A percentile compares a stretch with the other conserved stretches of the same genome.
Evolutionary conservation across 2,888 invertebrate species (phyloP).

Genomic region (Pristionchus entomophagus): DNA sequence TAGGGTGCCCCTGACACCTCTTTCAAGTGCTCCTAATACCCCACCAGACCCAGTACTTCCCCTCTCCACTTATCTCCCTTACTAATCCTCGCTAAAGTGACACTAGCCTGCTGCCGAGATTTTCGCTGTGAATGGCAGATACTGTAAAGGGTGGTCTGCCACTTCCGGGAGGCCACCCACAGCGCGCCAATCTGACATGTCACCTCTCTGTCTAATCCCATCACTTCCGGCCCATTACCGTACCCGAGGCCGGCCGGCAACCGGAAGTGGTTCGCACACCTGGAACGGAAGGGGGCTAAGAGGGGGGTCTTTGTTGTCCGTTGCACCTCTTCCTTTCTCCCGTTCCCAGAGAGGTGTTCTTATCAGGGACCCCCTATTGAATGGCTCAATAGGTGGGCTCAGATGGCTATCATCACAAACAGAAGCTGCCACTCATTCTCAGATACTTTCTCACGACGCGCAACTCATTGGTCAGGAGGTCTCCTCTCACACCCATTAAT

Average conservation of each 20-base stretch:
- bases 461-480: not conserved
- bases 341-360: constrained; percentile 17
- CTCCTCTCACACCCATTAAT: constrained; percentile 2
- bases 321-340: not conserved
- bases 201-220: not conserved
- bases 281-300: not conserved
- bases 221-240: constrained; percentile 42
- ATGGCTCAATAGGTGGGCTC: not conserved
- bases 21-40: not conserved
- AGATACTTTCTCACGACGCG: not conserved
- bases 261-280: constrained; percentile 3
- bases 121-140: not conserved
- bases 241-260: constrained; percentile 18
- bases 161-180: constrained; percentile 21
- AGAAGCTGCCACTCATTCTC: not conserved
- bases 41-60: too few species aligned
- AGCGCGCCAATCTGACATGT: not conserved
- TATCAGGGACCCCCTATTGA: not conserved
- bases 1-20: too few species aligned
- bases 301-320: not conserved
- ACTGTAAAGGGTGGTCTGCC: not conserved
- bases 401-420: constrained; percentile 40
- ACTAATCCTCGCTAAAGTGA: not conserved
- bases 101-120: not conserved
- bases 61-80: not conserved